Evolutionary conservation across 2,888 invertebrate genomes (phyloP).

Genomic region (Sialis fuliginosa): DNA sequence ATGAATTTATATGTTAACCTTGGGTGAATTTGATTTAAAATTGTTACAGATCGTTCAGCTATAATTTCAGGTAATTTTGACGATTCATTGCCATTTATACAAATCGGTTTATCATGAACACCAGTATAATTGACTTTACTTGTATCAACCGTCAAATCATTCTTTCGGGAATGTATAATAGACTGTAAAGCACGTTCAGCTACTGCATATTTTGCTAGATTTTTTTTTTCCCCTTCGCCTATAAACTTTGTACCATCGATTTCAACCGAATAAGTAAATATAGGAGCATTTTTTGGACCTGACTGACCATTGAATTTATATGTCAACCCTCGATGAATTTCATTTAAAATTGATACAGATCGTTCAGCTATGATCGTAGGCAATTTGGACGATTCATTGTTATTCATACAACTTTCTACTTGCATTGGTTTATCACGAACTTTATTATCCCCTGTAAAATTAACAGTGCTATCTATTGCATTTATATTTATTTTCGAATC

Average conservation of each 20-base stretch:
- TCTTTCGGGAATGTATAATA: constrained; percentile 36
- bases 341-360: constrained; percentile 69
- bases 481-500: constrained; percentile 18
- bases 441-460: constrained; percentile 33
- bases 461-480: constrained; percentile 23
- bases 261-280: constrained; percentile 67
- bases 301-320: constrained; percentile 60
- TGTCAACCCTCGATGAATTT: constrained; percentile 59
- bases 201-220: constrained; percentile 34
- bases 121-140: constrained; percentile 22
- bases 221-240: constrained; percentile 36
- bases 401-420: too few species aligned
- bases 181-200: constrained; percentile 35
- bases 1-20: constrained; percentile 52
- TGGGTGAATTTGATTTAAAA: constrained; percentile 72
- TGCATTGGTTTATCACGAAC: constrained; percentile 19
- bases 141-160: constrained; percentile 18
- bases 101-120: constrained; percentile 22
- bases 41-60: constrained; percentile 67
- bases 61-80: constrained; percentile 24
- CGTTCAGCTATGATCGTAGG: constrained; percentile 29
- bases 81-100: constrained; percentile 24
- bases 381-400: too few species aligned
- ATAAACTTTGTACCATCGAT: constrained; percentile 39
- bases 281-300: constrained; percentile 78